phyloP scores from a whole-genome alignment of 64 coral and sea anemone species.

The Actinia equina region DNA sequence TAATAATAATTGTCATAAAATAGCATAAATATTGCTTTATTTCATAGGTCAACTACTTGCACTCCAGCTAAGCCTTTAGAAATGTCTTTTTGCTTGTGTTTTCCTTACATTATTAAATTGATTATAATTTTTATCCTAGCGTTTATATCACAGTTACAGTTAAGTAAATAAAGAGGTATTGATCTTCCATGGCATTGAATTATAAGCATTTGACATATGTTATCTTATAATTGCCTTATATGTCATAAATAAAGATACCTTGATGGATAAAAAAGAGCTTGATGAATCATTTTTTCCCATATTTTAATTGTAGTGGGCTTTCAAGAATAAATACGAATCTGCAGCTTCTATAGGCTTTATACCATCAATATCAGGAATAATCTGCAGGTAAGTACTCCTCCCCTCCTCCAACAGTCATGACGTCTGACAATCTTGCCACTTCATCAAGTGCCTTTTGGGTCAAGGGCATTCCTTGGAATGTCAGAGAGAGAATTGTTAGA shows the following conservation, averaged over 20 bases:
- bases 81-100: background rate
- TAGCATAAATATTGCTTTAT: too few relatives aligned
- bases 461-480: too few relatives aligned
- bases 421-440: background rate
- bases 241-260: background rate
- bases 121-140: background rate
- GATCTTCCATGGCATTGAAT: too few relatives aligned
- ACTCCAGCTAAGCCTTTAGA: too few relatives aligned
- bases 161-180: background rate
- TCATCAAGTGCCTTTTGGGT: background rate
- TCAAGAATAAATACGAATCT: slow-evolving; percentile 58
- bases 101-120: background rate
- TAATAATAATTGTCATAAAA: too few relatives aligned
- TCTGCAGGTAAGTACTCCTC: slow-evolving; percentile 43
- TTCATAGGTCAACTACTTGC: too few relatives aligned
- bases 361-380: slow-evolving; percentile 52
- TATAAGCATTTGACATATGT: too few relatives aligned
- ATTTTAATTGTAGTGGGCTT: slow-evolving; percentile 37
- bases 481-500: background rate
- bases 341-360: slow-evolving; percentile 58
- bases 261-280: background rate
- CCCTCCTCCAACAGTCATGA: background rate
- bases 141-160: background rate
- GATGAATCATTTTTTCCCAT: background rate
- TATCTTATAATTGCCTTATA: background rate